Percentiles rank a stretch among this genome's conserved stretches.
phyloP scores from a whole-genome alignment of 2,797 vertebrate species.

The Momotus momota region DNA sequence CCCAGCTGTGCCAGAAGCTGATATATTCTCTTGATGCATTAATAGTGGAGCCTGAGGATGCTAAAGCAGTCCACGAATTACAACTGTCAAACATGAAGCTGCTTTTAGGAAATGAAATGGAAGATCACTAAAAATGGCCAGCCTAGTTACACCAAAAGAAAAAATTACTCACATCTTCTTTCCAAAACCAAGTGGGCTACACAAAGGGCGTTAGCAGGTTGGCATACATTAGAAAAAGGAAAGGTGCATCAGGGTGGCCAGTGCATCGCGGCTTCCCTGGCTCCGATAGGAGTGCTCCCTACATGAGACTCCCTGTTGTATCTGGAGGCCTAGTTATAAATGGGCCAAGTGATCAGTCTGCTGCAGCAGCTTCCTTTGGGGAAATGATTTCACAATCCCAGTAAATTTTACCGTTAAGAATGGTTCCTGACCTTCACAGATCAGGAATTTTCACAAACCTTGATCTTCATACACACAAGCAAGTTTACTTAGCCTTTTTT shows the following conservation, averaged over 20 bases:
- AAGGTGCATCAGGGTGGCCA: not conserved
- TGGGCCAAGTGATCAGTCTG: not conserved
- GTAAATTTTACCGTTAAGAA: not conserved
- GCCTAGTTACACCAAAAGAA: not conserved
- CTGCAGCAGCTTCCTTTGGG: not conserved
- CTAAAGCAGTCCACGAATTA: conserved; percentile 20
- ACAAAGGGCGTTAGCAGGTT: not conserved
- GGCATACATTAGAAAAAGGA: not conserved
- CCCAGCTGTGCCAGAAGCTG: not conserved
- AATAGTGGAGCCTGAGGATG: not conserved
- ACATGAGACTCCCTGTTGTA: not conserved
- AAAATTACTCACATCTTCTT: not conserved
- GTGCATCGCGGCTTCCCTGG: not conserved
- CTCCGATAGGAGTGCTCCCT: not conserved
- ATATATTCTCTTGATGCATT: not conserved
- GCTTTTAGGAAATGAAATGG: conserved; percentile 5
- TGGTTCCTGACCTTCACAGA: not conserved
- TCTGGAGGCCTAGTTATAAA: not conserved
- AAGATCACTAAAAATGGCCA: not conserved
- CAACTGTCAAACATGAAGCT: not conserved
- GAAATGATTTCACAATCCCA: not conserved
- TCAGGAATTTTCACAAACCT: not conserved
- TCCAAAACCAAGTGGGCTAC: not conserved
- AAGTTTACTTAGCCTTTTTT: not conserved
- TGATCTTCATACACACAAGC: not conserved